Conservation (phyloP, 2,113 vertebrate genomes). For the Nansenia antarctica region DNA sequence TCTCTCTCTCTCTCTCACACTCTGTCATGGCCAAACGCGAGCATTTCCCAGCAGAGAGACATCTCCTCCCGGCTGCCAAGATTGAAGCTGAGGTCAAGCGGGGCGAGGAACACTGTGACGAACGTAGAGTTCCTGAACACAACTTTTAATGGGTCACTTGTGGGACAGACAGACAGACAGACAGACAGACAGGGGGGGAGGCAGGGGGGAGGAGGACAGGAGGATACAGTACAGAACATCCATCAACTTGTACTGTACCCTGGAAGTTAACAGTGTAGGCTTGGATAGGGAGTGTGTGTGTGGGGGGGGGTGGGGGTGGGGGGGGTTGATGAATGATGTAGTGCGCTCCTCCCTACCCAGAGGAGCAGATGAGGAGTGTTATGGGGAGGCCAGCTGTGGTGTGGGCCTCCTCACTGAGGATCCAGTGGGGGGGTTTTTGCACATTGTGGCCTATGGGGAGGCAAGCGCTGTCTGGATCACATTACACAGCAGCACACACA, state of each 20-base stretch:
- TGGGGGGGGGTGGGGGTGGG: conserved; percentile 13
- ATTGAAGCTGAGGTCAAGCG: not conserved
- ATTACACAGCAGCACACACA: not conserved
- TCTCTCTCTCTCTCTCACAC: no score
- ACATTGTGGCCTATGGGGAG: not conserved
- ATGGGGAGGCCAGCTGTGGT: not conserved
- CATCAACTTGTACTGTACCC: no score
- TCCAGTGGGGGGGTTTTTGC: not conserved
- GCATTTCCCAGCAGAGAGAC: no score
- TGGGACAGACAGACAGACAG: conserved; percentile 29
- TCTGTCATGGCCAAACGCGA: no score
- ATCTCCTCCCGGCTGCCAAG: not conserved
- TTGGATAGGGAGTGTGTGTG: not conserved
- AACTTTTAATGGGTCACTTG: conserved; percentile 21
- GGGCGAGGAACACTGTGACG: not conserved
- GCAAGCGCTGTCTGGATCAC: not conserved
- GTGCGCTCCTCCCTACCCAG: not conserved
- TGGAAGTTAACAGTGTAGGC: no score
- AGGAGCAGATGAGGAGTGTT: not conserved
- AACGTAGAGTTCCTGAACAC: not conserved
- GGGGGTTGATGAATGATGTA: not conserved
- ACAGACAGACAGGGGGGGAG: not conserved
- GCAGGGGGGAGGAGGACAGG: not conserved
- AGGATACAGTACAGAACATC: not conserved
- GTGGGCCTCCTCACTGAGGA: not conserved